Base-by-base conservation (phyloP, 2,113 vertebrate genomes). In the Nycticorax nycticorax region DNA sequence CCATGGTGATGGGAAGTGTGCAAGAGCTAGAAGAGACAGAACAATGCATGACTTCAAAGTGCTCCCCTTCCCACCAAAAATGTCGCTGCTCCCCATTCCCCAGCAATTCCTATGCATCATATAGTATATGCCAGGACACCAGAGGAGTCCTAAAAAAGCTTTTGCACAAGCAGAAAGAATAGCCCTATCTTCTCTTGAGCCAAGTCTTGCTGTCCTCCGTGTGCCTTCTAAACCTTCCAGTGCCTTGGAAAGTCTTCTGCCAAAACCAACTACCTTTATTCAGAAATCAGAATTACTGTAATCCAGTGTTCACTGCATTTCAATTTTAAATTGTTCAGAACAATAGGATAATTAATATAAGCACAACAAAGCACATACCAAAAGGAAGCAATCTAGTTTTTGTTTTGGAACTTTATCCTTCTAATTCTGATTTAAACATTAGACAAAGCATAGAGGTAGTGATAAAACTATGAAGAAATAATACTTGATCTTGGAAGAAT, bases 11-110 rank as follows among this genome's bases (percentile, higher is more conserved):
- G 71, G 86, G 62, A 89, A 92, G 52, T 62, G 86, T 91, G 85
- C 63, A 95, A 71, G 77, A 86, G 73, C 72, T 67, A 48, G 79
- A 90, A 94, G 69, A 95, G 86, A 78, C 89, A 89, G 92, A 97
- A 97, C 92, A 96, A 88, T 94, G 91, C 71, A 63, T 79, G 81
- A 91, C 95, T 95, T 97, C 88, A 97, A 93, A 96, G 88, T 84
- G 66, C 53, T 94, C 62, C 57, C 69, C 66, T 94, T 94, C 69
- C 77, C 77, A 85, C 91, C 97, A 92, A 95, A 97, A 95, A 79
- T 88, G 57, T 68, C 92, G 45, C 67, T 45, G 64, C 50, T 95
- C 55, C 60, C 66, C n/a, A 18, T 82, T 95, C 32, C 88, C 23
- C 60, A 50, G 56, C 47, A 78, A 37, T 75, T 84, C 57, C 41